Evolutionary conservation across 2,888 invertebrate species (phyloP).

Genomic region (Fissipunctia ypsillon): DNA sequence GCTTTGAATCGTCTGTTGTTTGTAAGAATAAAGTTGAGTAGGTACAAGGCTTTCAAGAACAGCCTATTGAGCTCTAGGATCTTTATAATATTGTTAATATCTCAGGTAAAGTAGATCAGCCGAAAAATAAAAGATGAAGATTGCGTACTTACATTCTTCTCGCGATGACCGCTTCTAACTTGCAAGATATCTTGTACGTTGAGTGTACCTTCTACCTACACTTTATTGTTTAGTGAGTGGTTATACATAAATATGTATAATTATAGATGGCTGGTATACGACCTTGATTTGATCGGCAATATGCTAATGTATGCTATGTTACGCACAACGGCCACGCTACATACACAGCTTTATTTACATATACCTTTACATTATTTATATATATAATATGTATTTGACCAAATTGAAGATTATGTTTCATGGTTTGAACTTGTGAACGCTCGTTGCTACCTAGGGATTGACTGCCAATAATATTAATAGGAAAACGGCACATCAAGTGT

Average conservation of each 20-base stretch:
- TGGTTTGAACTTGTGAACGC: constrained; percentile 23
- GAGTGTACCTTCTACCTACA: constrained; percentile 42
- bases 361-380: constrained; percentile 50
- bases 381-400: constrained; percentile 47
- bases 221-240: constrained; percentile 39
- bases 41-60: background rate
- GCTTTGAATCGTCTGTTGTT: background rate
- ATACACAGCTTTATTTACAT: constrained; percentile 49
- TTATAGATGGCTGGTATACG: constrained; percentile 54
- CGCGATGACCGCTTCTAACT: background rate
- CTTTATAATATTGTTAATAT: background rate
- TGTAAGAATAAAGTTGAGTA: background rate
- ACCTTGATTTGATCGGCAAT: constrained; percentile 78
- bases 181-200: background rate
- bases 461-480: background rate
- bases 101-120: background rate
- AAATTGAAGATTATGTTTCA: constrained; percentile 53
- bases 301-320: constrained; percentile 71
- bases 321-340: constrained; percentile 53
- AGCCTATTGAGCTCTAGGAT: background rate
- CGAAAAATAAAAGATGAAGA: background rate
- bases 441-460: constrained; percentile 36
- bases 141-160: background rate
- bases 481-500: background rate
- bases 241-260: constrained; percentile 56